Evolutionary conservation across 2,797 vertebrate species (phyloP).

Genomic region (Thamnophis elegans): DNA sequence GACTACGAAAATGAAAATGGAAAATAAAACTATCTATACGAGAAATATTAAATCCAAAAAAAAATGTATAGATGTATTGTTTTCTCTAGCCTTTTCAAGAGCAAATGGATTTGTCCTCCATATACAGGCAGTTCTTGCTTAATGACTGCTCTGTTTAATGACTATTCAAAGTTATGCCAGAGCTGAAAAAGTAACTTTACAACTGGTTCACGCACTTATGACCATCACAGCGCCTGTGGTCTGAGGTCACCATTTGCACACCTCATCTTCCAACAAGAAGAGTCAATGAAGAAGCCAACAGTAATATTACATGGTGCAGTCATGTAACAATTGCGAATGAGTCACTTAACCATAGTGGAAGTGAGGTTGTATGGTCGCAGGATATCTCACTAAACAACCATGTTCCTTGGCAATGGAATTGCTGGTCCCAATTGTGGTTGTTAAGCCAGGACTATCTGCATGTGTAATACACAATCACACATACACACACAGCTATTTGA

Average conservation of each 20-base stretch:
- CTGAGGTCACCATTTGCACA: background rate
- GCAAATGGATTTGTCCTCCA: background rate
- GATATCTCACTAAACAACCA: background rate
- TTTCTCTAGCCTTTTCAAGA: background rate
- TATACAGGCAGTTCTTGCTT: background rate
- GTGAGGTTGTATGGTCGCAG: background rate
- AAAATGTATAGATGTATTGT: background rate
- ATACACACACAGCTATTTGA: background rate
- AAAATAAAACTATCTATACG: too few species aligned
- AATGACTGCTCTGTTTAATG: background rate
- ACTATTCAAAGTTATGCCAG: background rate
- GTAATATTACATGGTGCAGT: background rate
- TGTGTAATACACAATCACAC: background rate
- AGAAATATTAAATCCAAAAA: too few species aligned
- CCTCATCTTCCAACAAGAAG: background rate
- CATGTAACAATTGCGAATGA: background rate
- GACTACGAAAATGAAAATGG: too few species aligned
- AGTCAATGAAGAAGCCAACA: background rate
- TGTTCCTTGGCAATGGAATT: background rate
- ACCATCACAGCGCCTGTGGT: background rate
- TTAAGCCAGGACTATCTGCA: background rate
- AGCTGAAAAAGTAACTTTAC: background rate
- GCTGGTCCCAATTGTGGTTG: background rate
- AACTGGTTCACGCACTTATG: background rate
- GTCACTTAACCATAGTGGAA: background rate